phyloP scores from a whole-genome alignment of 2,113 vertebrate genomes.

The Puma concolor region DNA sequence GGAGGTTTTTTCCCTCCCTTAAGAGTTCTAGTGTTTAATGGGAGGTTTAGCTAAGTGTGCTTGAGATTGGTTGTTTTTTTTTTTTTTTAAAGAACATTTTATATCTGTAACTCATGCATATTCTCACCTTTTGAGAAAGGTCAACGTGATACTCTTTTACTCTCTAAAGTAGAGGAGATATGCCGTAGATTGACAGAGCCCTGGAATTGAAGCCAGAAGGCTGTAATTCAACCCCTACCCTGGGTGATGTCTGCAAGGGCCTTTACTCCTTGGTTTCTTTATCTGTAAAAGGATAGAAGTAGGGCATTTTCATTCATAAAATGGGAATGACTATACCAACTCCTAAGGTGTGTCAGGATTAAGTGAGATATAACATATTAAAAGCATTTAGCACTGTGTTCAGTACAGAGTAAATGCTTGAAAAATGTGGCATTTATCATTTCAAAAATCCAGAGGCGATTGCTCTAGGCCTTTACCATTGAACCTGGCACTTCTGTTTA shows the following conservation, averaged over 20 bases:
- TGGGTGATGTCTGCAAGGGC: neutral
- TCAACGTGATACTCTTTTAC: neutral
- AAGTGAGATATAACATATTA: neutral
- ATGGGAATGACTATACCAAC: neutral
- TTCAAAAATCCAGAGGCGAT: conserved; percentile 37
- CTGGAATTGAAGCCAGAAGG: neutral
- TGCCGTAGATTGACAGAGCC: neutral
- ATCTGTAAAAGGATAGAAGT: neutral
- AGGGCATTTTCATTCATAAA: neutral
- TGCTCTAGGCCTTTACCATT: neutral
- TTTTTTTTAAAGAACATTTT: neutral
- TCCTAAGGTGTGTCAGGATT: neutral
- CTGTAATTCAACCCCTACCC: neutral
- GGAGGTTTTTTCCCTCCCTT: neutral
- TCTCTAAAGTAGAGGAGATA: neutral
- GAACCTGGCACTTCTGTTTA: neutral
- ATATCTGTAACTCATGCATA: neutral
- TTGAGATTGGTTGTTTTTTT: neutral
- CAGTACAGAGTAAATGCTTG: neutral
- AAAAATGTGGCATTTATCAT: neutral
- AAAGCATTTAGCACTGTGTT: neutral
- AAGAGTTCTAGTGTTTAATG: neutral
- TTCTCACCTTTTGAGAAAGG: neutral
- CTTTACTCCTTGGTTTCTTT: neutral
- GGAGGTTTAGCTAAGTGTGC: neutral